Evolutionary conservation across 2,888 invertebrate species (phyloP), one percentile per base, ranked within the genome.

Genomic region (Chelonus formosanus): DNA sequence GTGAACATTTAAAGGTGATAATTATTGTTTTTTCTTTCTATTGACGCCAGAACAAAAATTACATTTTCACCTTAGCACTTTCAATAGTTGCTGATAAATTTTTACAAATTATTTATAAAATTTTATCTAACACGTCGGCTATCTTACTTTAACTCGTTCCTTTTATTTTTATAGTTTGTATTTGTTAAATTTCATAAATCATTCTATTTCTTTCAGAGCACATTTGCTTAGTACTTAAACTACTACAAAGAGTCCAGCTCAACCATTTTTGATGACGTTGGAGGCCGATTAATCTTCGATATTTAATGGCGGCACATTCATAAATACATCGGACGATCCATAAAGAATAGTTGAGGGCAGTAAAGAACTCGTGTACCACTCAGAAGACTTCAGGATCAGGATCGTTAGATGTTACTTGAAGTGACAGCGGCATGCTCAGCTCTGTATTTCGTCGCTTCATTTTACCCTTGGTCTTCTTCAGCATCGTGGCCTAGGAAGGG

Each of bases 391-490:
- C 86, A 67, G 85, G 83, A 76, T 86, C 85, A 64, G 80, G 80
- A 69, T 85, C 84, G 68, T 85, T 85, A 70, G 85, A 78, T 20
- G 82, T 84, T 66, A 84, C 85, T 85, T 74, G 86, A 76, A 87
- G 86, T 63, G 87, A 86, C 66, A 86, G 85, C 79, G 86, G 83
- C 91, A 92, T 91, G 79, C 90, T 89, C 77, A 93, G 92, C 88
- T 95, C 95, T 78, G 95, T 95, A 88, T 97, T 95, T 84, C 97
- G 92, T 78, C 97, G 90, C 87, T 96, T 96, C 91, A 97, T 96
- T 90, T 98, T 98, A 83, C 91, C 90, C 88, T 94, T 94, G 86
- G 92, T 93, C 90, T 98, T 98, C 92, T 98, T 98, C 89, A 98
- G 90, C 98, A 98, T 98, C 87, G 98, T 98, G 86, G 98, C 98